phyloP scores from a whole-genome alignment of 2,797 vertebrate genomes.

The Crocodylus rhombifer region DNA sequence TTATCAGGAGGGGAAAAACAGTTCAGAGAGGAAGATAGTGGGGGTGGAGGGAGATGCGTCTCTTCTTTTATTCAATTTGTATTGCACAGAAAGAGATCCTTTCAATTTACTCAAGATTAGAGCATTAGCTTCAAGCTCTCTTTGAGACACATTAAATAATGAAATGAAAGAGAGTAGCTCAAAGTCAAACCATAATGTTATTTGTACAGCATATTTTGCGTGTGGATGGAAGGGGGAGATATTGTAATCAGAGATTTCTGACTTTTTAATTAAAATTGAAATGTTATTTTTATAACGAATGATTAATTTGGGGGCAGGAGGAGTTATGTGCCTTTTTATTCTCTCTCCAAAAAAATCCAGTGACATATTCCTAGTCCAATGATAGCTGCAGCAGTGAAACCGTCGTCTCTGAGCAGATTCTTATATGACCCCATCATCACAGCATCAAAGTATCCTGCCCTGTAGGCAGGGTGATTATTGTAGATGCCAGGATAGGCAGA shows the following conservation, averaged over 20 bases:
- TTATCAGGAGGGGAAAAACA: neutral
- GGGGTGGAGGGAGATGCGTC: rapidly evolving
- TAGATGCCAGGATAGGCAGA: neutral
- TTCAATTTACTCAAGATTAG: constrained; percentile 14
- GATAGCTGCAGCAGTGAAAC: neutral
- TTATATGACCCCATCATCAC: neutral
- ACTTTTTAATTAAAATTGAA: neutral
- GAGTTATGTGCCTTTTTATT: neutral
- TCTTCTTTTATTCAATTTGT: constrained; percentile 33
- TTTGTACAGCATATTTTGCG: neutral
- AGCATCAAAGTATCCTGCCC: neutral
- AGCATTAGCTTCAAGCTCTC: neutral
- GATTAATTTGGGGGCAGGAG: neutral
- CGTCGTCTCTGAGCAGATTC: neutral
- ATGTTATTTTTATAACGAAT: neutral
- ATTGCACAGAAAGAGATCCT: neutral
- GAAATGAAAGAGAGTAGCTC: neutral
- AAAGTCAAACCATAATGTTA: neutral
- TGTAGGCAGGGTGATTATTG: constrained; percentile 9
- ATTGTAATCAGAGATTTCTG: neutral
- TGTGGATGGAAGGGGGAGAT: neutral
- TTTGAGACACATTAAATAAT: constrained; percentile 22
- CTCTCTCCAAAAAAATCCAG: neutral
- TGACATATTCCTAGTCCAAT: neutral
- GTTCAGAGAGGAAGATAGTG: neutral